phyloP scores from a whole-genome alignment of 2,888 invertebrate species.

The Clanis bilineata region DNA sequence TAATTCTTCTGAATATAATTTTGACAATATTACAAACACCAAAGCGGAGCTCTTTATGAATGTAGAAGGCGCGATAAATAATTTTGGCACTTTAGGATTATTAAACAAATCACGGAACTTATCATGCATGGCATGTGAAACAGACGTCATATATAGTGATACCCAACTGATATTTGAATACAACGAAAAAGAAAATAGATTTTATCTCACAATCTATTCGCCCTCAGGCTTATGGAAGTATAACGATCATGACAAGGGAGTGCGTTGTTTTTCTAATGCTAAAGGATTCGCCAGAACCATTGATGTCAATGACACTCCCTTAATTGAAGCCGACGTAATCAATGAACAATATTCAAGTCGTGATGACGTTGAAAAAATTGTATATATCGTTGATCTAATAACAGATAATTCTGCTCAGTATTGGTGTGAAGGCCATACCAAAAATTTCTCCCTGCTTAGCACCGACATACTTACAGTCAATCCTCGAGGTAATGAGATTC shows the following conservation, averaged over 20 bases:
- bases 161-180: slow-evolving; percentile 64
- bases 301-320: slow-evolving; percentile 52
- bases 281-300: slow-evolving; percentile 74
- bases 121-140: slow-evolving; percentile 69
- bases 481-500: slow-evolving; percentile 57
- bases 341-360: neutral
- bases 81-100: slow-evolving; percentile 49
- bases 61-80: slow-evolving; percentile 56
- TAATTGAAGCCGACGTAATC: neutral
- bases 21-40: slow-evolving; percentile 14
- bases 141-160: slow-evolving; percentile 48
- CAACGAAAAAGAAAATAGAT: slow-evolving; percentile 44
- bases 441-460: slow-evolving; percentile 70
- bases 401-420: slow-evolving; percentile 82
- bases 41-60: slow-evolving; percentile 11
- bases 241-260: slow-evolving; percentile 65
- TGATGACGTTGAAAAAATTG: slow-evolving; percentile 52
- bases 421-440: slow-evolving; percentile 85
- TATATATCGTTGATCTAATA: slow-evolving; percentile 77
- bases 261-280: slow-evolving; percentile 84
- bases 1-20: slow-evolving; percentile 16
- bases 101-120: slow-evolving; percentile 40
- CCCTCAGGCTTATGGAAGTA: slow-evolving; percentile 80
- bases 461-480: slow-evolving; percentile 79
- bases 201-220: slow-evolving; percentile 79